Evolutionary conservation across 2,113 vertebrate genomes (phyloP).

Genomic region (Pandion haliaetus): DNA sequence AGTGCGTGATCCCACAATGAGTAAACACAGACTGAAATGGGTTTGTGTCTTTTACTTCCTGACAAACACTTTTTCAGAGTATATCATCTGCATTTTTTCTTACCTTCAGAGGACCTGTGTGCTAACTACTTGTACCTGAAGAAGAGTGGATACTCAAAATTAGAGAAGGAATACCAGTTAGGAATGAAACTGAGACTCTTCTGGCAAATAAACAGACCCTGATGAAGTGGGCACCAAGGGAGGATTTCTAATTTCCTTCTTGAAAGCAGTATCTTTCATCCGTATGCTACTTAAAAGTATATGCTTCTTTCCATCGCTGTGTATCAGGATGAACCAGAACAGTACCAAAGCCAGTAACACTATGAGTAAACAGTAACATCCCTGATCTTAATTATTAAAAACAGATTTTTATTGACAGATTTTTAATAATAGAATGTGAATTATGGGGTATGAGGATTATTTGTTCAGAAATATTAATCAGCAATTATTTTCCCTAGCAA

Average conservation of each 20-base stretch:
- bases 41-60: neutral
- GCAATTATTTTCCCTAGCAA: neutral
- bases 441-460: neutral
- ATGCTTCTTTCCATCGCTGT: neutral
- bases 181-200: neutral
- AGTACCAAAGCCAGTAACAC: neutral
- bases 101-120: neutral
- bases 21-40: neutral
- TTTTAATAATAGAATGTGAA: neutral
- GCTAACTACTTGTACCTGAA: neutral
- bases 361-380: neutral
- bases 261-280: constrained; percentile 28
- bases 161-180: neutral
- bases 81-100: neutral
- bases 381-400: neutral
- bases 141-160: neutral
- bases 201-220: neutral
- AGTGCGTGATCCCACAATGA: neutral
- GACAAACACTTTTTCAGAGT: neutral
- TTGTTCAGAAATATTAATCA: constrained; percentile 10
- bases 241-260: constrained; percentile 35
- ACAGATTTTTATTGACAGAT: neutral
- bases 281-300: neutral
- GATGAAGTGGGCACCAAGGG: constrained; percentile 33
- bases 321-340: neutral